phyloP scores from a whole-genome alignment of 1,140 invertebrate species.

The Lerema accius region DNA sequence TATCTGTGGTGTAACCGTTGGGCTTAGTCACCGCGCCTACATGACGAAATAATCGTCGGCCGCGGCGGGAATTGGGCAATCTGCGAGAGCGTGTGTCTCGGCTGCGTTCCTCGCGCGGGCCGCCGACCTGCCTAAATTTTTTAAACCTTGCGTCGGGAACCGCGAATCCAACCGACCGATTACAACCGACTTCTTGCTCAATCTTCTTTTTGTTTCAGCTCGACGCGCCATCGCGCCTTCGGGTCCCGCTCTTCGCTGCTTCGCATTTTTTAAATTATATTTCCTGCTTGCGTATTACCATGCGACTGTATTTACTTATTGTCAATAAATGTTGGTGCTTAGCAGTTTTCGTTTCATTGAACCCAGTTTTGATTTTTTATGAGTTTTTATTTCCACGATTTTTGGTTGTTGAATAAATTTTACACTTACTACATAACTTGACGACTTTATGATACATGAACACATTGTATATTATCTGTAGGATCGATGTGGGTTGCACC shows the following conservation, averaged over 20 bases:
- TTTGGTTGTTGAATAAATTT: too few relatives aligned
- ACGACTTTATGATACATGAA: conserved; percentile 6
- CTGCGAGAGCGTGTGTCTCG: conserved; percentile 64
- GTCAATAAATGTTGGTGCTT: conserved; percentile 27
- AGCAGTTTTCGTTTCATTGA: conserved; percentile 28
- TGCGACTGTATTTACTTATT: conserved; percentile 14
- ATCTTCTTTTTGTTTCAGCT: conserved; percentile 57
- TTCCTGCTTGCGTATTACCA: conserved; percentile 3
- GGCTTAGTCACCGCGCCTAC: conserved; percentile 60
- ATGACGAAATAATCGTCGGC: conserved; percentile 63
- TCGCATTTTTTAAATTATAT: conserved; percentile 12
- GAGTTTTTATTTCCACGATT: not conserved
- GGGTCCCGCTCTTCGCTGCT: conserved; percentile 9
- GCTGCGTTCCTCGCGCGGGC: conserved; percentile 36
- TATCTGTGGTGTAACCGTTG: conserved; percentile 62
- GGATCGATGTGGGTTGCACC: conserved; percentile 42
- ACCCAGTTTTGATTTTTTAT: conserved; percentile 14
- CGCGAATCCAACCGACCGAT: conserved; percentile 54
- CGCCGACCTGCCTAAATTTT: conserved; percentile 54
- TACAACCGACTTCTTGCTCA: conserved; percentile 47
- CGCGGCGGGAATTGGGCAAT: conserved; percentile 74
- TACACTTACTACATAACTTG: too few relatives aligned
- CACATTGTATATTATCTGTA: conserved; percentile 1
- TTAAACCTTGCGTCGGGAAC: conserved; percentile 56
- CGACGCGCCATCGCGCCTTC: conserved; percentile 18